Percentiles rank a stretch among this genome's conserved stretches.
Evolutionary conservation across 2,797 vertebrate genomes (phyloP).

Genomic region (Cossypha polioptera): DNA sequence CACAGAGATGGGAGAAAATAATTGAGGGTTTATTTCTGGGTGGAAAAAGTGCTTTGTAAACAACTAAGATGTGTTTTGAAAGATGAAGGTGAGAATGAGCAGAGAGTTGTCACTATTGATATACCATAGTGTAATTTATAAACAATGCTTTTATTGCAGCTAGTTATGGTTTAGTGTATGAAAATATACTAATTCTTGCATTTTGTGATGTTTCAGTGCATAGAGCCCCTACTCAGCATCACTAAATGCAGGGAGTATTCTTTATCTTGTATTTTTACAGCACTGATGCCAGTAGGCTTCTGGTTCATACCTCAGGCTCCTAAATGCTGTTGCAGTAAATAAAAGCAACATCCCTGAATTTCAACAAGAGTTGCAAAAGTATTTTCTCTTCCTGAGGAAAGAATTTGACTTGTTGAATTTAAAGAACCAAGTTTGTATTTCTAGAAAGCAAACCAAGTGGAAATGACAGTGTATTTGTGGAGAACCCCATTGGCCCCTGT

Average conservation of each 20-base stretch:
- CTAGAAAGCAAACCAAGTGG: not conserved
- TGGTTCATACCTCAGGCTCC: not conserved
- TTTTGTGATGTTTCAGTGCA: not conserved
- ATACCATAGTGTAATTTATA: not conserved
- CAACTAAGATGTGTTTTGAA: not conserved
- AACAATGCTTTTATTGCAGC: not conserved
- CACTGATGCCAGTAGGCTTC: not conserved
- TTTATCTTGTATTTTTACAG: not conserved
- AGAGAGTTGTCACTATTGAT: not conserved
- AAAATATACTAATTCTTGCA: not conserved
- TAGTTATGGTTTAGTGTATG: not conserved
- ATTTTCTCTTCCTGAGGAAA: not conserved
- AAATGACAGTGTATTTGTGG: not conserved
- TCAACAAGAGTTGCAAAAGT: not conserved
- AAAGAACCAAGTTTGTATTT: not conserved
- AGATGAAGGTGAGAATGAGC: not conserved
- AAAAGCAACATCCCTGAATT: not conserved
- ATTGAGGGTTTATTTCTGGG: not conserved
- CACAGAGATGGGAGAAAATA: constrained; percentile 2
- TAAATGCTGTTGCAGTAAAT: not conserved
- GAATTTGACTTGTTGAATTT: not conserved
- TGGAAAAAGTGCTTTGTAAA: not conserved
- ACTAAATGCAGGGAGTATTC: not conserved
- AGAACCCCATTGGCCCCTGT: not conserved
- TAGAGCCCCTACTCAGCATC: not conserved